Percentiles rank a stretch among this genome's conserved stretches.
Evolutionary conservation across 2,797 vertebrate species (phyloP).

Genomic region (Glossophaga mutica): DNA sequence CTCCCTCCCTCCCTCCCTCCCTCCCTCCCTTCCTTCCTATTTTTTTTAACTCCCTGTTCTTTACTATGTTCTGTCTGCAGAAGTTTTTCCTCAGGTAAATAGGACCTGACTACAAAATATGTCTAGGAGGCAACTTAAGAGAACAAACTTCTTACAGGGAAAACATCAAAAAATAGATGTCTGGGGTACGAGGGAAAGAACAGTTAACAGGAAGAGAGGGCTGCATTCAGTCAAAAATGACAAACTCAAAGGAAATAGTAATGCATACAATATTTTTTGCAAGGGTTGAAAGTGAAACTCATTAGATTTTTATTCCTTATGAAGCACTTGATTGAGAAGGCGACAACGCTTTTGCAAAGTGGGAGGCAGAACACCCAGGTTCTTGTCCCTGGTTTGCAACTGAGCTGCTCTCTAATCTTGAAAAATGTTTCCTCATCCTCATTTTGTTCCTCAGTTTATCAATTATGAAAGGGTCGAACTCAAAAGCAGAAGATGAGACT

Average conservation of each 20-base stretch:
- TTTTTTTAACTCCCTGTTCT: background rate
- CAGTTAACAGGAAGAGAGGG: background rate
- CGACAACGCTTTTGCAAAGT: background rate
- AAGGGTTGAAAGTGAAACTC: background rate
- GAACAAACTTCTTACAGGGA: background rate
- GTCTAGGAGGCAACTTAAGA: background rate
- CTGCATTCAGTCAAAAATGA: background rate
- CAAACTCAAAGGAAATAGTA: background rate
- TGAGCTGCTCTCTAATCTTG: background rate
- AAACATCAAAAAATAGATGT: background rate
- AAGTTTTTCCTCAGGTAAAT: background rate
- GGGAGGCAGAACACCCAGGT: background rate
- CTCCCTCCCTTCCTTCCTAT: too few species aligned
- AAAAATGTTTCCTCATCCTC: background rate
- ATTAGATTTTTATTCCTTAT: background rate
- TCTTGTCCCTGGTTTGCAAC: background rate
- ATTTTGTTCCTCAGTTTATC: background rate
- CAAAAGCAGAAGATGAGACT: background rate
- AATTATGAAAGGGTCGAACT: slow-evolving; percentile 19
- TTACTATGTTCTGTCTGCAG: background rate
- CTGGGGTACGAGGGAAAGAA: background rate
- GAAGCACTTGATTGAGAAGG: background rate
- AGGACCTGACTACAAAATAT: background rate
- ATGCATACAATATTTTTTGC: background rate
- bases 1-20: too few species aligned